Base-by-base conservation (phyloP, 2,888 invertebrate genomes). In the Sminthurinus aureus region DNA sequence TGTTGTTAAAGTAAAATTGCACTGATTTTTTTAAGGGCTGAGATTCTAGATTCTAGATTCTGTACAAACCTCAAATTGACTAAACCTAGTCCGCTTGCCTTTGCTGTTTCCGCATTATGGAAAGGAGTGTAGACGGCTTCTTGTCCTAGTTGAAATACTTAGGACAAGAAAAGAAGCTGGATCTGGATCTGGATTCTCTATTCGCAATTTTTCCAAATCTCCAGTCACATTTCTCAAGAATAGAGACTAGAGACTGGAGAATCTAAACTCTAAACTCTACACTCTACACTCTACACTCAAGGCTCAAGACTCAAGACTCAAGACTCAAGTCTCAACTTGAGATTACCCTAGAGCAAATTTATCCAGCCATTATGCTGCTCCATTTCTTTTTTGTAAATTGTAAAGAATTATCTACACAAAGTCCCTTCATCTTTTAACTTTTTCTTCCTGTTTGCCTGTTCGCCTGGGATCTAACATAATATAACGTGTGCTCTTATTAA, bases 291-390 rank as follows among this genome's bases (percentile, higher is more conserved):
- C n/a, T n/a, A n/a, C n/a, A n/a, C 38, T 38, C 38, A 38, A 38
- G 38, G 6, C 6, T 38, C 38, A 38, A 38, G 38, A 38, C 38
- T 38, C 38, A 38, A 38, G 38, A 4, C 38, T 38, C 38, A 38
- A 38, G 6, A 4, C 38, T 38, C 38, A 38, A 38, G 38, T 38
- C 38, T 38, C 38, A 38, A 38, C 38, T 71, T 24, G 13, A 71
- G 71, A 71, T 71, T 71, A 71, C 71, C 26, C 71, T 24, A 6
- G 67, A 71, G 24, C 71, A 24, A 71, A 24, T 71, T 71, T 22
- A 71, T 24, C 71, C 71, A 24, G 15, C 11, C 71, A 71, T 71
- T 26, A 26, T 26, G 13, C 71, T 20, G 38, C 38, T 38, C 38
- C 38, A 38, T 38, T 38, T 38, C 38, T 38, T 38, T 38, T 38